phyloP scores from a whole-genome alignment of 2,113 vertebrate genomes.

The Lepidothrix coronata region DNA sequence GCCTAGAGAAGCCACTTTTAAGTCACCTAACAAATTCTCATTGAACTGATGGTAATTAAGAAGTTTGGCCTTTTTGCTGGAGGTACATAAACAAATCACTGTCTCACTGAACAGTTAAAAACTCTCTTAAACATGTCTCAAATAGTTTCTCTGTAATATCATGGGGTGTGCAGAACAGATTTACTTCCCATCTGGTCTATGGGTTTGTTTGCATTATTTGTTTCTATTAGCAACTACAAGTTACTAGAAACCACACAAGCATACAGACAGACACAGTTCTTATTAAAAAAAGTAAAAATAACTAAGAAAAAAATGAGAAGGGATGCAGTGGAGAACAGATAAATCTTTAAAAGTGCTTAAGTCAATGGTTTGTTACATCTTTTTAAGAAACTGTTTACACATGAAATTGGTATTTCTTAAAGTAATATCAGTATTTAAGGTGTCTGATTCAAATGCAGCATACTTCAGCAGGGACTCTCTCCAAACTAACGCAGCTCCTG shows the following conservation, averaged over 20 bases:
- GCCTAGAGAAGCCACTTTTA: not conserved
- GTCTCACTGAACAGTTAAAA: slow-evolving; percentile 12
- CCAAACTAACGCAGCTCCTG: not conserved
- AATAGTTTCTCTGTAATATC: slow-evolving; percentile 59
- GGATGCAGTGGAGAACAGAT: not conserved
- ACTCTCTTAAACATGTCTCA: slow-evolving; percentile 5
- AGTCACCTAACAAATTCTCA: not conserved
- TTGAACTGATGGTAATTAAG: not conserved
- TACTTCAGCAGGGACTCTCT: not conserved
- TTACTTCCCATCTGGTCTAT: slow-evolving; percentile 52
- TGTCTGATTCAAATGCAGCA: not conserved
- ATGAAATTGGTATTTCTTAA: not conserved
- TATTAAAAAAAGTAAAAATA: not conserved
- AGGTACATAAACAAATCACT: not conserved
- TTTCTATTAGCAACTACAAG: slow-evolving; percentile 64
- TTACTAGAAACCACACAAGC: slow-evolving; percentile 1
- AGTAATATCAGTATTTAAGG: not conserved
- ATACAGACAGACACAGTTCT: not conserved
- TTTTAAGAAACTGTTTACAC: not conserved
- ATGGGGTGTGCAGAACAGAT: slow-evolving; percentile 18
- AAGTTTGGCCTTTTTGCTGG: not conserved
- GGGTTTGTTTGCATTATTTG: slow-evolving; percentile 61
- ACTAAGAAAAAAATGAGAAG: not conserved
- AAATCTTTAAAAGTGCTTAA: not conserved
- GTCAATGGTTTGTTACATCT: not conserved